phyloP scores from a whole-genome alignment of 2,888 invertebrate species.

The Patella depressa region DNA sequence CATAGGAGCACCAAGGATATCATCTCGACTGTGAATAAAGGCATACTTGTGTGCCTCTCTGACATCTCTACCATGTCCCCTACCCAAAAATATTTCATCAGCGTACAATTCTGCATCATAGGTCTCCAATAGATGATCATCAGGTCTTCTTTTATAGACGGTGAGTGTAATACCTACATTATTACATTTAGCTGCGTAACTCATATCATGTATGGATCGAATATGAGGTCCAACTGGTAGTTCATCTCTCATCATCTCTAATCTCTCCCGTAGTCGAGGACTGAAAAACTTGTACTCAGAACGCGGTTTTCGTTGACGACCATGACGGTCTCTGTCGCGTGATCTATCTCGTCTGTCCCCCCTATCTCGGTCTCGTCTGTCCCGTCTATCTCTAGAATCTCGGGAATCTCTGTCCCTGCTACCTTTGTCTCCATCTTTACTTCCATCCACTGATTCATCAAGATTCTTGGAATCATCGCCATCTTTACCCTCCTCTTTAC shows the following conservation, averaged over 20 bases:
- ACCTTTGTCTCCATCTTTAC: neutral
- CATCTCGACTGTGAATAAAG: neutral
- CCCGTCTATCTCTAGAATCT: neutral
- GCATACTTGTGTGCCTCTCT: neutral
- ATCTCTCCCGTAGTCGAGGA: neutral
- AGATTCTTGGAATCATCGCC: neutral
- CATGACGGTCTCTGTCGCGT: neutral
- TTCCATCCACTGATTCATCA: neutral
- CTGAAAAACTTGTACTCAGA: conserved; percentile 4
- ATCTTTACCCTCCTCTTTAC: neutral
- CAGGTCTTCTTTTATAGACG: neutral
- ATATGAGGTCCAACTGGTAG: neutral
- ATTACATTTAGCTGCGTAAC: neutral
- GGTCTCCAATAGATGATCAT: neutral
- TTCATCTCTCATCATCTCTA: conserved; percentile 3
- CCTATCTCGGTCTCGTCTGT: neutral
- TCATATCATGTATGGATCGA: neutral
- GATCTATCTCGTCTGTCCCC: neutral
- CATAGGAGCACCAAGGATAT: neutral
- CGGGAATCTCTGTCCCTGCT: neutral
- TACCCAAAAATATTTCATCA: neutral
- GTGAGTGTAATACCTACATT: neutral
- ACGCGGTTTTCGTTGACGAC: neutral
- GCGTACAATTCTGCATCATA: neutral
- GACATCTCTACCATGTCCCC: neutral